Percentiles rank a stretch among this genome's conserved stretches.
Evolutionary conservation across 2,113 vertebrate species (phyloP).

Genomic region (Pachyramphus minor): DNA sequence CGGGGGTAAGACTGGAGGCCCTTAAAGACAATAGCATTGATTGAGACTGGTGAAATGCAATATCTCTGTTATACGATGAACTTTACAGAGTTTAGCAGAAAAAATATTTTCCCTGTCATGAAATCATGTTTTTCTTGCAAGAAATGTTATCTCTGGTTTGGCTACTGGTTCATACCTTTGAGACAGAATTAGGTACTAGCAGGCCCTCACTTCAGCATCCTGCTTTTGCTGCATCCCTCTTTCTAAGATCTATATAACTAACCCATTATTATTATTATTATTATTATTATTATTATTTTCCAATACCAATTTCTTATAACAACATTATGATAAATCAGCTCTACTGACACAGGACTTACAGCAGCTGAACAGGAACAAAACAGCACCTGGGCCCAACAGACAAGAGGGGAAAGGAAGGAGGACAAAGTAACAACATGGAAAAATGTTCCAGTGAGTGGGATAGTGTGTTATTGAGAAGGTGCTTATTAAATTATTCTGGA

Average conservation of each 20-base stretch:
- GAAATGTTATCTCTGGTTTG: background rate
- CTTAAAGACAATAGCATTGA: background rate
- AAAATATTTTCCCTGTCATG: background rate
- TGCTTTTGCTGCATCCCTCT: background rate
- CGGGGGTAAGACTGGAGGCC: background rate
- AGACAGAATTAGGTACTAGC: background rate
- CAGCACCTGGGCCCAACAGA: background rate
- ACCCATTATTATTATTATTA: background rate
- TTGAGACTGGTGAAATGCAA: background rate
- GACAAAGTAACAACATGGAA: background rate
- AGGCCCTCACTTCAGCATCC: background rate
- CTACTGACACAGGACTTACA: background rate
- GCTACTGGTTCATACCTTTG: background rate
- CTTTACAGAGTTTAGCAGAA: background rate
- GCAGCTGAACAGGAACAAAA: background rate
- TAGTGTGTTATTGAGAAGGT: background rate
- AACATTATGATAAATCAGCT: background rate
- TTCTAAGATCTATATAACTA: background rate
- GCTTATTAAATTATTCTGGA: background rate
- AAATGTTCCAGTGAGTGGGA: accelerated
- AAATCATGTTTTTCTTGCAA: background rate
- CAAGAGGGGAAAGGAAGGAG: background rate
- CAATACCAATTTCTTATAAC: background rate
- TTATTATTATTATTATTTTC: background rate
- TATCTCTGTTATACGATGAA: background rate